Conservation (phyloP, 2,113 vertebrate species). For the Myotis davidii region DNA sequence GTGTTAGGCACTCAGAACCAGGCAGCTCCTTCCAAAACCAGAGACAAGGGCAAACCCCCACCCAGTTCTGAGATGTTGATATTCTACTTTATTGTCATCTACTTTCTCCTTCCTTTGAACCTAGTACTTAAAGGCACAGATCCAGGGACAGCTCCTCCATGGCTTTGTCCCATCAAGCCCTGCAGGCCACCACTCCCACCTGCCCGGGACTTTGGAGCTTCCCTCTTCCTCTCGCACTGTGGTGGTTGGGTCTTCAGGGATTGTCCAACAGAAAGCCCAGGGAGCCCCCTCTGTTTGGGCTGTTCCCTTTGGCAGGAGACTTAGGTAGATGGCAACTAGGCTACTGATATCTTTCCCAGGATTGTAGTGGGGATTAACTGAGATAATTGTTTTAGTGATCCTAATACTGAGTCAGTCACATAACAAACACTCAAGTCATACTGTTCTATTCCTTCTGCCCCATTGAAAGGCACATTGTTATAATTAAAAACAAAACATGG, state of each 20-base stretch:
- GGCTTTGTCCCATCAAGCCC: neutral
- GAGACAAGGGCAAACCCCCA: neutral
- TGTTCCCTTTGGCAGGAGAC: neutral
- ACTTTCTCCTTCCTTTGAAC: neutral
- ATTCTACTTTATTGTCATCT: neutral
- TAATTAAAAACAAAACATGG: neutral
- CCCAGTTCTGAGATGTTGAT: neutral
- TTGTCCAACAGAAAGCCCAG: neutral
- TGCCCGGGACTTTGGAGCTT: neutral
- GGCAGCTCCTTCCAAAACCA: neutral
- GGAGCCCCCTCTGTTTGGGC: neutral
- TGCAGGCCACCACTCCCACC: neutral
- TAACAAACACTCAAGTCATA: neutral
- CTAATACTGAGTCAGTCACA: neutral
- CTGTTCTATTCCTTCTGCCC: neutral
- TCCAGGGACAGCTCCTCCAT: neutral
- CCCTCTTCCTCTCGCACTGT: neutral
- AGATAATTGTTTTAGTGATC: neutral
- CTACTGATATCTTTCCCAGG: neutral
- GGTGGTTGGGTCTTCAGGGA: neutral
- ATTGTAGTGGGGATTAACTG: neutral
- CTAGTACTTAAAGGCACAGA: neutral
- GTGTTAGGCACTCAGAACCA: neutral
- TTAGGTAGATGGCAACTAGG: neutral
- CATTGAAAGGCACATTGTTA: conserved; percentile 11